A percentile compares a stretch with the other conserved stretches of the same genome.
phyloP scores from a whole-genome alignment of 2,113 vertebrate species.

The Corythaixoides concolor region DNA sequence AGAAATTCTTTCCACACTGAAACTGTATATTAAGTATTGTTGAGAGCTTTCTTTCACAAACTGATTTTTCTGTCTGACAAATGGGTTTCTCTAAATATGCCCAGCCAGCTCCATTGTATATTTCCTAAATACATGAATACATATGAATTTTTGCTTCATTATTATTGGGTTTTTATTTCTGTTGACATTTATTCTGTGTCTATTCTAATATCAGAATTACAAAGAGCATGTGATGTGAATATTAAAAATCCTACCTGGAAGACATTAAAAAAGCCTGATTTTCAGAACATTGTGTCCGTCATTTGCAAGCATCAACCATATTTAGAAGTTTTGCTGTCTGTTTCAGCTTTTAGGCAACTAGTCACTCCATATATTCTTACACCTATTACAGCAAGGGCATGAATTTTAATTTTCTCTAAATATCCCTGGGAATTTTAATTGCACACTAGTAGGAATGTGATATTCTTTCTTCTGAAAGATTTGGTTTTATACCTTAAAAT shows the following conservation, averaged over 20 bases:
- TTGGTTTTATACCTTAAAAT: neutral
- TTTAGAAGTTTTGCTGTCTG: neutral
- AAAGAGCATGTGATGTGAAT: neutral
- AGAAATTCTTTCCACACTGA: neutral
- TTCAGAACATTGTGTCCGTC: accelerated
- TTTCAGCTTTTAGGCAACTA: neutral
- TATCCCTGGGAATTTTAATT: neutral
- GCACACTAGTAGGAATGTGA: neutral
- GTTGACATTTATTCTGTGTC: neutral
- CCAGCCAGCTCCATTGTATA: neutral
- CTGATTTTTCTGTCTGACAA: neutral
- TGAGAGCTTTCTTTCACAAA: neutral
- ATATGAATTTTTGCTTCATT: neutral
- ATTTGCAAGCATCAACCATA: neutral
- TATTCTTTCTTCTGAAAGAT: neutral
- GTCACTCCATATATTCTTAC: neutral
- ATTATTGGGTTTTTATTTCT: neutral
- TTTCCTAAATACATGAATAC: neutral
- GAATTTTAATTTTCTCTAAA: neutral
- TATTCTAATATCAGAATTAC: neutral
- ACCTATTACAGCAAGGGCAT: neutral
- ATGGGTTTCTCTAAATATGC: neutral
- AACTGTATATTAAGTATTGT: neutral
- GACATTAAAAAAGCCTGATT: neutral
- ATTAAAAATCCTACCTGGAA: neutral